These are phyloP conservation scores for Belonocnema kinseyi DNA, from an alignment of 1,140 invertebrate species.

Conservation along the genomic window DNA sequence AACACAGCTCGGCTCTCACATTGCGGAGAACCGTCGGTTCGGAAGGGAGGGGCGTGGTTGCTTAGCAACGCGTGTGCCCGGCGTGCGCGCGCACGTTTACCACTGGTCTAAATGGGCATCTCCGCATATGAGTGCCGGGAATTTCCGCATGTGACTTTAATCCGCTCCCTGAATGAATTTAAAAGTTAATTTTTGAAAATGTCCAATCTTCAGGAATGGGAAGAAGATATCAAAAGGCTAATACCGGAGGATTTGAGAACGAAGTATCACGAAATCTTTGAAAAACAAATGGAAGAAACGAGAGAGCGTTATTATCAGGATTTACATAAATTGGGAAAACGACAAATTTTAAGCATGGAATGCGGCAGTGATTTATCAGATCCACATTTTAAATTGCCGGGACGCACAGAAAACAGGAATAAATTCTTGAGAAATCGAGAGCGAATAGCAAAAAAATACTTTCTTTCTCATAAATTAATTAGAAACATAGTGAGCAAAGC, in stretches of 20 bases:
- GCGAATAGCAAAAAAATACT: conserved; percentile 75
- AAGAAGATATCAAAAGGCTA: conserved; percentile 73
- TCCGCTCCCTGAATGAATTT: neutral
- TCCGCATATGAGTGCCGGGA: too few species aligned
- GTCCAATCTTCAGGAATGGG: conserved; percentile 67
- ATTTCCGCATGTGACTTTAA: too few species aligned
- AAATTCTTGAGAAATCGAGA: conserved; percentile 78
- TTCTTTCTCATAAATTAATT: conserved; percentile 80
- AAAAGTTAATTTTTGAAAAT: conserved; percentile 5
- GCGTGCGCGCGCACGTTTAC: too few species aligned
- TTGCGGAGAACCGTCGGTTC: too few species aligned
- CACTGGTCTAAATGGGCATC: too few species aligned
- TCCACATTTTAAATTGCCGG: conserved; percentile 76
- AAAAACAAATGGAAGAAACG: conserved; percentile 73
- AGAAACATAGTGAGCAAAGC: conserved; percentile 78
- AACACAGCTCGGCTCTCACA: too few species aligned
- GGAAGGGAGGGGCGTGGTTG: too few species aligned
- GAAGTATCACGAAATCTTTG: conserved; percentile 67
- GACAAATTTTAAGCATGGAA: conserved; percentile 72
- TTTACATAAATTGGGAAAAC: conserved; percentile 74
- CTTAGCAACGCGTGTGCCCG: too few species aligned
- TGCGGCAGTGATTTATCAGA: conserved; percentile 51
- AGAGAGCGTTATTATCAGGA: conserved; percentile 73
- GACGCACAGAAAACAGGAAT: conserved; percentile 77
- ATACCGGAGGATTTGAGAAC: conserved; percentile 68